These are phyloP conservation scores for Lasioglossum vierecki DNA, from an alignment of 2,888 invertebrate species.

Conservation along the genomic window DNA sequence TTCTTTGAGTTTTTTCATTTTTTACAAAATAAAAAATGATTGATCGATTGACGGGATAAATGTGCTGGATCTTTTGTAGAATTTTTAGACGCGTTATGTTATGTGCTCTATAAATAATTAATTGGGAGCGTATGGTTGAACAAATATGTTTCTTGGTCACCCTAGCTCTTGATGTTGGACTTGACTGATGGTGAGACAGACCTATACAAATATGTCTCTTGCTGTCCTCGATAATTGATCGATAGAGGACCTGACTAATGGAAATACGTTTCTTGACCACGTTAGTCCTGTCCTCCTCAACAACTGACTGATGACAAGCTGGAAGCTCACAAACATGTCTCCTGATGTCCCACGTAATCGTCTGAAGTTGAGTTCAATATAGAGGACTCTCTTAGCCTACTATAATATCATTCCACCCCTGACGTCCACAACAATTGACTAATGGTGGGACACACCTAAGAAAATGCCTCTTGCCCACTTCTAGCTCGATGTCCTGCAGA, in stretches of 20 bases:
- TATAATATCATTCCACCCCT: not conserved
- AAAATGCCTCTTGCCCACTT: not conserved
- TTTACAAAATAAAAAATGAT: not conserved
- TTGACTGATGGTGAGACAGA: not conserved
- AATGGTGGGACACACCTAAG: not conserved
- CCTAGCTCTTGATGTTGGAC: not conserved
- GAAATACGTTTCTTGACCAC: not conserved
- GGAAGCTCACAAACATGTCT: not conserved
- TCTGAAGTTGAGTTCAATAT: not conserved
- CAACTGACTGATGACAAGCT: not conserved
- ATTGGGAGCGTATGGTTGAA: not conserved
- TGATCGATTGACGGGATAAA: not conserved
- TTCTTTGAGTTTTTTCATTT: no score
- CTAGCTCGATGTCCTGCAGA: not conserved
- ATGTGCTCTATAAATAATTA: not conserved
- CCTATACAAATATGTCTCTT: not conserved
- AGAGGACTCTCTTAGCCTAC: not conserved
- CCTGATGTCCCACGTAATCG: not conserved
- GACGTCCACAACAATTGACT: not conserved
- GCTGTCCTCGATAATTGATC: not conserved
- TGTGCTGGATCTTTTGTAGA: no score
- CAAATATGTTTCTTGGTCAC: not conserved
- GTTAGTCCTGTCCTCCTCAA: not conserved
- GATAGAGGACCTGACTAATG: conserved; percentile 3
- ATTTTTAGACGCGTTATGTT: not conserved